phyloP scores from a whole-genome alignment of 2,888 invertebrate genomes.

The Monoplex corrugatus region DNA sequence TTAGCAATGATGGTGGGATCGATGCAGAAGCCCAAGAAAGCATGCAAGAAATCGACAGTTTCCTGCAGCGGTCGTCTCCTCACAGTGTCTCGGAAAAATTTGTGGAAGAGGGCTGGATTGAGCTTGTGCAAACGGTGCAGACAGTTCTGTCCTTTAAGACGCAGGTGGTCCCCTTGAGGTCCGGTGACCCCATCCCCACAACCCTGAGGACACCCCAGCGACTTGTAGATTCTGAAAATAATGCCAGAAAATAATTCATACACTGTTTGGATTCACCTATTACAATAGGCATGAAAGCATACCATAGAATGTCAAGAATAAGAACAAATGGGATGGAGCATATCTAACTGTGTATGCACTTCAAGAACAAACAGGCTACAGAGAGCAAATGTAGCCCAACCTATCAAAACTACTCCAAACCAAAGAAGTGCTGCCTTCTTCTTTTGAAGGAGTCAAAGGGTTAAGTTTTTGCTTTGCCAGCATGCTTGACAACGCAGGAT shows the following conservation, averaged over 20 bases:
- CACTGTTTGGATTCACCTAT: background rate
- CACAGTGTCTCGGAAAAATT: conserved; percentile 88
- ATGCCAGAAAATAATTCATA: background rate
- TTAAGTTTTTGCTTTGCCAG: too few relatives aligned
- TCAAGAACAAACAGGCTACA: too few relatives aligned
- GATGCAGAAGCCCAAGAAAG: conserved; percentile 96
- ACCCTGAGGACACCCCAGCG: conserved; percentile 96
- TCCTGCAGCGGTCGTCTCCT: conserved; percentile 88
- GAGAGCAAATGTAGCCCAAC: too few relatives aligned
- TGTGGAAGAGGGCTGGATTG: conserved; percentile 86
- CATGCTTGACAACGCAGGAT: too few relatives aligned
- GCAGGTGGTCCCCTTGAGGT: conserved; percentile 83
- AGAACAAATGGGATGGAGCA: too few relatives aligned
- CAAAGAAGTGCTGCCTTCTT: too few relatives aligned
- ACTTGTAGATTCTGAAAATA: conserved; percentile 88
- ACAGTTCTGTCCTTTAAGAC: conserved; percentile 90
- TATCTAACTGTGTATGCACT: too few relatives aligned
- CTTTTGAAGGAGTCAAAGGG: too few relatives aligned
- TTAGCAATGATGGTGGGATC: conserved; percentile 85
- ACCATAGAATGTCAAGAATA: too few relatives aligned
- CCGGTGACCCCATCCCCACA: conserved; percentile 88
- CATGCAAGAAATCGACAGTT: conserved; percentile 95
- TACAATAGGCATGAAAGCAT: too few relatives aligned
- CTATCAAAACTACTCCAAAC: too few relatives aligned
- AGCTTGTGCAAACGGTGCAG: conserved; percentile 89